phyloP scores from a whole-genome alignment of 2,113 vertebrate species.

The Chrysochloris asiatica region DNA sequence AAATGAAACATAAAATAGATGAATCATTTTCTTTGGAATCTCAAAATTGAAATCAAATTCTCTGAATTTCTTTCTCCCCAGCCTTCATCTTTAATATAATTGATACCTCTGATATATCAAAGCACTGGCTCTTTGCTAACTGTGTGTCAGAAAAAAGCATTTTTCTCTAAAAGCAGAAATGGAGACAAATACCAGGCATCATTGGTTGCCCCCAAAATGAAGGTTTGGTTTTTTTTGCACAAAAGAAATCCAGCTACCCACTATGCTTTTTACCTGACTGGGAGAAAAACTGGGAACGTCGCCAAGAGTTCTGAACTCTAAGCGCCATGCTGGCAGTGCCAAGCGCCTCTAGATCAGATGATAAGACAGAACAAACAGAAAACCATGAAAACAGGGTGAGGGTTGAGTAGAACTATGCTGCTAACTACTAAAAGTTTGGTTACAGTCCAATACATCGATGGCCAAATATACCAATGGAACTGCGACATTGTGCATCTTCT shows the following conservation, averaged over 20 bases:
- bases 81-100: neutral
- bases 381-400: slow-evolving; percentile 72
- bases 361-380: slow-evolving; percentile 83
- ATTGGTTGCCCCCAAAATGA: slow-evolving; percentile 61
- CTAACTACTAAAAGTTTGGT: neutral
- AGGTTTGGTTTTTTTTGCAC: slow-evolving; percentile 44
- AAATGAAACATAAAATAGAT: neutral
- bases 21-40: slow-evolving; percentile 63
- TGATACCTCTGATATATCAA: neutral
- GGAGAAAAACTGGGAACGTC: slow-evolving; percentile 94
- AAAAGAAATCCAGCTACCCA: slow-evolving; percentile 63
- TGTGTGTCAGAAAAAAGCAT: slow-evolving; percentile 78
- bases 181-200: slow-evolving; percentile 62
- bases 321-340: slow-evolving; percentile 85
- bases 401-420: neutral
- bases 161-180: slow-evolving; percentile 73
- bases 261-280: slow-evolving; percentile 90
- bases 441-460: neutral
- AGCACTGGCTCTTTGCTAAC: slow-evolving; percentile 83
- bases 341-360: slow-evolving; percentile 80
- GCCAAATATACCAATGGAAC: neutral
- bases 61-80: neutral
- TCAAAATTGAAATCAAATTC: slow-evolving; percentile 54
- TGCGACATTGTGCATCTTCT: neutral
- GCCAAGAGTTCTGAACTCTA: slow-evolving; percentile 92